Evolutionary conservation across 1,140 invertebrate genomes (phyloP).

Genomic region (Zelostemma sp.): DNA sequence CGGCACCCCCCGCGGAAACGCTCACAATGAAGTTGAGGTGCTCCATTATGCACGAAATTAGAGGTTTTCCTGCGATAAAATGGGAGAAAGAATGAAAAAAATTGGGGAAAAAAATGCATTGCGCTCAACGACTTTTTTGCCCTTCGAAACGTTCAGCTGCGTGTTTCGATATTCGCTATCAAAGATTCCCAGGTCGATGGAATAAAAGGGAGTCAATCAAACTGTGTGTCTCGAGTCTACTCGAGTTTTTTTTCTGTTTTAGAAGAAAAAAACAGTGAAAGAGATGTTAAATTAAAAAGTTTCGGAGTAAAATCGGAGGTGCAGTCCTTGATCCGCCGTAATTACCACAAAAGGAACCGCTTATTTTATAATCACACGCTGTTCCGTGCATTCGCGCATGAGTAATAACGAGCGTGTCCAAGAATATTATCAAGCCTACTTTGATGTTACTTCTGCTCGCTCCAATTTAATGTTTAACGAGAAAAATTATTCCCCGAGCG

Average conservation of each 20-base stretch:
- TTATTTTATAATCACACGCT: slow-evolving; percentile 67
- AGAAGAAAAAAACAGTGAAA: not conserved
- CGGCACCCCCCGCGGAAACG: slow-evolving; percentile 27
- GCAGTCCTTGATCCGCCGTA: slow-evolving; percentile 61
- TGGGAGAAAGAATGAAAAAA: slow-evolving; percentile 21
- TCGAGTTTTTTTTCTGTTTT: slow-evolving; percentile 9
- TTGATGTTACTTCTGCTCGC: slow-evolving; percentile 5
- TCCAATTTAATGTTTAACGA: slow-evolving; percentile 10
- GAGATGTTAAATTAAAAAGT: slow-evolving; percentile 21
- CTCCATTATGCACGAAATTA: slow-evolving; percentile 65
- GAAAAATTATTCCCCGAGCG: slow-evolving; percentile 18
- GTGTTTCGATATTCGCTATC: slow-evolving; percentile 40
- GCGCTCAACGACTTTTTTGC: slow-evolving; percentile 40
- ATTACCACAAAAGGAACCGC: slow-evolving; percentile 69
- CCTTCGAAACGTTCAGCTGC: slow-evolving; percentile 40
- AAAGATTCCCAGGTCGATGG: slow-evolving; percentile 20
- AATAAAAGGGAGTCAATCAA: slow-evolving; percentile 35
- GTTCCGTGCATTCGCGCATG: slow-evolving; percentile 54
- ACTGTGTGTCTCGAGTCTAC: not conserved
- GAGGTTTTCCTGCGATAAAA: slow-evolving; percentile 50
- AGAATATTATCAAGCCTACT: slow-evolving; percentile 58
- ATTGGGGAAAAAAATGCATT: slow-evolving; percentile 50
- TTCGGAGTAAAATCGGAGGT: slow-evolving; percentile 31
- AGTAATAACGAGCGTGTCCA: slow-evolving; percentile 60
- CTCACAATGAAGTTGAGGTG: slow-evolving; percentile 39